Percentiles rank a stretch among this genome's conserved stretches.
Evolutionary conservation across 2,888 invertebrate species (phyloP).

Genomic region (Bedellia somnulentella): DNA sequence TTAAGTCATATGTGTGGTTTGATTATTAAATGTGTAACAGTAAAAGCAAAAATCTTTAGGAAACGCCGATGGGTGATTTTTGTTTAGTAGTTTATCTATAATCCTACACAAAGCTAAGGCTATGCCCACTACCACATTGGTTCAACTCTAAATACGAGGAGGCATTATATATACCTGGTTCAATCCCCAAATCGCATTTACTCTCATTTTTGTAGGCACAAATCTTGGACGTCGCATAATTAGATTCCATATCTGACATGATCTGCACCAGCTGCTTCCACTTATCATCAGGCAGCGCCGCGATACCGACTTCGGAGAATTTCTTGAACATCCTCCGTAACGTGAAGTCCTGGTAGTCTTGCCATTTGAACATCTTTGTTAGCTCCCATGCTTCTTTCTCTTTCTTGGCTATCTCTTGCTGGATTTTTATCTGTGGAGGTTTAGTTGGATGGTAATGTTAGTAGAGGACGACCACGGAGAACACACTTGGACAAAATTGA

Average conservation of each 20-base stretch:
- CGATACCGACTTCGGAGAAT: conserved; percentile 70
- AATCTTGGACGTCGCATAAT: conserved; percentile 76
- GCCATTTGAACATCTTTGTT: conserved; percentile 72
- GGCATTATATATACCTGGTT: conserved; percentile 66
- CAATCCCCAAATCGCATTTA: conserved; percentile 77
- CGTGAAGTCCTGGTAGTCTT: conserved; percentile 67
- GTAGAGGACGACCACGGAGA: too few relatives aligned
- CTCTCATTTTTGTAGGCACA: conserved; percentile 66
- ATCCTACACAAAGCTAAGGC: too few relatives aligned
- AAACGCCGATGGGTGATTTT: too few relatives aligned
- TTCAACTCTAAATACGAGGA: too few relatives aligned
- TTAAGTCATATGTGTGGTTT: too few relatives aligned
- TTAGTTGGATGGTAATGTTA: too few relatives aligned
- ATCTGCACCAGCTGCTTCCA: conserved; percentile 63
- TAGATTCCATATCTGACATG: conserved; percentile 72
- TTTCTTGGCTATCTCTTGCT: conserved; percentile 46
- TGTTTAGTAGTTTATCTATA: too few relatives aligned
- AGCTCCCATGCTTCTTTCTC: conserved; percentile 68
- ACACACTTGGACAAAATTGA: too few relatives aligned
- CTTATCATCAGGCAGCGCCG: conserved; percentile 71
- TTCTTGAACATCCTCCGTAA: conserved; percentile 75
- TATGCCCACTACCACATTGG: too few relatives aligned
- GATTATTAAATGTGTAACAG: too few relatives aligned
- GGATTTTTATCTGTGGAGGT: conserved; percentile 43
- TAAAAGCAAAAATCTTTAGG: too few relatives aligned